Conservation (phyloP, 2,888 invertebrate genomes). For the Empis livida region DNA sequence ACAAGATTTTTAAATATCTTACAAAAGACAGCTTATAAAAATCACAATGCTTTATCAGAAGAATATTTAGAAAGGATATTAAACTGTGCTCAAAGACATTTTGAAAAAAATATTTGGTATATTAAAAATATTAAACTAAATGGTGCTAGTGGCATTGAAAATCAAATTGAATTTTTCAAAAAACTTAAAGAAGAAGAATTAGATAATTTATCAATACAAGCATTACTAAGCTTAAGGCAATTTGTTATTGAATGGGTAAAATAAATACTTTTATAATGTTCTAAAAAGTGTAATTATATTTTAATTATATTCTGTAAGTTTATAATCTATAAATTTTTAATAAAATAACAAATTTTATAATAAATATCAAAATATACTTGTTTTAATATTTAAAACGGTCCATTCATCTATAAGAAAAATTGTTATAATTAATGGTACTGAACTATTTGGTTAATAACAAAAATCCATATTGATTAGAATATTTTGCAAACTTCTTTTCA, state of each 20-base stretch:
- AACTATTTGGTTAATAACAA: too few relatives aligned
- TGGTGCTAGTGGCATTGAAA: conserved; percentile 22
- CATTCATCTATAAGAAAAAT: too few relatives aligned
- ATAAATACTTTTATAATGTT: neutral
- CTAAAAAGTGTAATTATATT: too few relatives aligned
- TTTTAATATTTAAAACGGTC: too few relatives aligned
- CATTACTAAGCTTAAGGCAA: conserved; percentile 14
- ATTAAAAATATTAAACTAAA: conserved; percentile 21
- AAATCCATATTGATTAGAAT: too few relatives aligned
- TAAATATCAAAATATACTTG: too few relatives aligned
- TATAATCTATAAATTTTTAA: too few relatives aligned
- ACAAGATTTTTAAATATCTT: conserved; percentile 28
- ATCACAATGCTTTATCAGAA: conserved; percentile 16
- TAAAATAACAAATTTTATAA: too few relatives aligned
- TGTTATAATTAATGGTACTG: too few relatives aligned
- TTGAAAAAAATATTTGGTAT: conserved; percentile 18
- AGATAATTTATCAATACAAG: conserved; percentile 8
- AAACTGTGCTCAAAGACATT: conserved; percentile 24
- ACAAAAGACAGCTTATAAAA: conserved; percentile 21
- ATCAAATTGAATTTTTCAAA: conserved; percentile 20
- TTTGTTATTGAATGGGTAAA: conserved; percentile 15
- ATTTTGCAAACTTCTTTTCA: too few relatives aligned
- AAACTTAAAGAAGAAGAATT: conserved; percentile 10
- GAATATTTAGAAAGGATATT: conserved; percentile 22
- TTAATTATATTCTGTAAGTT: too few relatives aligned